Conservation (phyloP, 2,797 vertebrate genomes). For the Pipistrellus kuhlii region DNA sequence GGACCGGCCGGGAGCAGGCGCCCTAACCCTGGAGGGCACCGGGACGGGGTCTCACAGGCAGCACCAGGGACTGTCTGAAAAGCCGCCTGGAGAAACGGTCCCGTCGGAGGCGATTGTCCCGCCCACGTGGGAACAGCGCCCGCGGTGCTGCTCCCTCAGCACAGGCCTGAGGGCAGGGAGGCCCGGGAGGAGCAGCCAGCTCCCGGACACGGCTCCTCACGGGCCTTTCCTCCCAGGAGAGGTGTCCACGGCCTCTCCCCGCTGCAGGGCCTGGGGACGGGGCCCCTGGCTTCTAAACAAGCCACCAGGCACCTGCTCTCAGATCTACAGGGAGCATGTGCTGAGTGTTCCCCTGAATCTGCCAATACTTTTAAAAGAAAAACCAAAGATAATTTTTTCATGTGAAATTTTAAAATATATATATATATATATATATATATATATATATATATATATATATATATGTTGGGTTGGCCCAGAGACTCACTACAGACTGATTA, state of each 20-base stretch:
- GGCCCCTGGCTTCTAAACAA: neutral
- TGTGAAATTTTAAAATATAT: neutral
- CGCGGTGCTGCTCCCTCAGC: neutral
- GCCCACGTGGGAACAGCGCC: neutral
- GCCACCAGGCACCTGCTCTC: neutral
- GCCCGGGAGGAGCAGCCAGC: too few species aligned
- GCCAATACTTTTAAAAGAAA: neutral
- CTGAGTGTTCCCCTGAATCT: neutral
- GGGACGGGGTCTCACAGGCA: accelerated
- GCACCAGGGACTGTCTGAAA: accelerated
- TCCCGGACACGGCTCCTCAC: neutral
- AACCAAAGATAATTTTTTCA: neutral
- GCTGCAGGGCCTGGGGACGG: neutral
- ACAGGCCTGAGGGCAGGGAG: neutral
- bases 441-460: neutral
- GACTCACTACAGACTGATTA: too few species aligned
- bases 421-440: neutral
- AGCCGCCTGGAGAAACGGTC: neutral
- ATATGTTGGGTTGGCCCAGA: too few species aligned
- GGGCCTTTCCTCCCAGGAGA: neutral
- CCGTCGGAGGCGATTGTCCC: neutral
- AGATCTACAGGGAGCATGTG: neutral
- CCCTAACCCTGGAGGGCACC: accelerated
- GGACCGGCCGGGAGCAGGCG: too few species aligned
- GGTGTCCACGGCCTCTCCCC: neutral